Evolutionary conservation across 2,888 invertebrate species (phyloP), one percentile per base, ranked within the genome.

Genomic region (Uloborus plumipes): DNA sequence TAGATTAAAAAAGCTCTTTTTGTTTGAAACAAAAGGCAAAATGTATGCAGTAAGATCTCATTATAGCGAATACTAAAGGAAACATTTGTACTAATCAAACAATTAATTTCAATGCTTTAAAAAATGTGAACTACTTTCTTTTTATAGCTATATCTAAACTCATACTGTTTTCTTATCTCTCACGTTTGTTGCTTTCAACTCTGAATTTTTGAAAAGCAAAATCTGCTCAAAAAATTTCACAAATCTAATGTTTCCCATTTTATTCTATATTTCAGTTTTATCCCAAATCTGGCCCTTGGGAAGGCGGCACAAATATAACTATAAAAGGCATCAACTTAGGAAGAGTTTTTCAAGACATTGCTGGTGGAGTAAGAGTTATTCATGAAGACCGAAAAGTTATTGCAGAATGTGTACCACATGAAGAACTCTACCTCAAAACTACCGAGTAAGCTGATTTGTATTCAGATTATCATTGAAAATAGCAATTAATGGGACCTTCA

Each of bases 251-350:
- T 64, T 64, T 47, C 18, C 49, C 16, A 18, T 7, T n/a, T 47
- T 64, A 58, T 81, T 84, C 2, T 2, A n/a, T 39, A 62, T 84
- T 85, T 3, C 86, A 89, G 89, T 88, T 90, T 80, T 92, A 92
- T 86, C 98, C 97, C 0, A 93, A 93, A 88, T 92, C 95, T 86
- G 98, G 98, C 0, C 98, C 98, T 0, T 95, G 95, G 94, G 96
- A 96, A 88, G 98, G 98, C 9, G 97, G 97, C 39, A 98, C 98
- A 14, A 95, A 95, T 88, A 94, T 99, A 84, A 98, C 98, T 7
- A 98, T 99, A 51, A 86, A 93, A 87, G 98, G 98, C 26, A 94
- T 97, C 86, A 99, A 99, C 91, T 92, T 99, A 86, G 99, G 99
- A 76, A 95, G 97, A 88, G 94, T 94, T 85, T 96, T 95, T 89